These are phyloP conservation scores for Calidris pugnax DNA, from an alignment of 2,113 vertebrate genomes.

Conservation along the genomic window DNA sequence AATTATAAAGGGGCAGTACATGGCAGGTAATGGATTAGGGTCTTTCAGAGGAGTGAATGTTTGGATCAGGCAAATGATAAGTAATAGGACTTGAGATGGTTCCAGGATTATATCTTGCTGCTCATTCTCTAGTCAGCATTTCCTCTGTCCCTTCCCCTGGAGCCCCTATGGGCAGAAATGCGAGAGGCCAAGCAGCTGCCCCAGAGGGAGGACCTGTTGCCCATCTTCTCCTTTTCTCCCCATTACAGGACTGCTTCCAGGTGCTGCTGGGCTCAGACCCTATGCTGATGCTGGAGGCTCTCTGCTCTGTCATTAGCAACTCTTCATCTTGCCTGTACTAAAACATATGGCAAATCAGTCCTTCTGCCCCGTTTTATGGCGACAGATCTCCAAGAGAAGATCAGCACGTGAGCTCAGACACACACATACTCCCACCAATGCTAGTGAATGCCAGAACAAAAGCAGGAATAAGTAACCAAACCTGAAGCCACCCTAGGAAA, in stretches of 20 bases:
- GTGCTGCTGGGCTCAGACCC: not conserved
- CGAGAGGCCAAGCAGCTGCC: fast-evolving
- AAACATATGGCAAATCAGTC: not conserved
- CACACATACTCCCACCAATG: fast-evolving
- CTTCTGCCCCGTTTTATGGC: not conserved
- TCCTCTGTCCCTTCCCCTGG: not conserved
- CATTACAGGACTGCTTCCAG: not conserved
- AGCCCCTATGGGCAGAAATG: not conserved
- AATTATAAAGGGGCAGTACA: conserved; percentile 1
- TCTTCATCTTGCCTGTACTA: not conserved
- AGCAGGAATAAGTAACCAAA: not conserved
- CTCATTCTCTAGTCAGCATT: not conserved
- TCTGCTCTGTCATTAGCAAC: not conserved
- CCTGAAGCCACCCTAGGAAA: not conserved
- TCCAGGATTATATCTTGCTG: not conserved
- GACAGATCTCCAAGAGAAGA: not conserved
- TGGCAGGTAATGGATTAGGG: conserved; percentile 55
- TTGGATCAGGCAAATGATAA: not conserved
- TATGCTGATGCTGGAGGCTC: fast-evolving
- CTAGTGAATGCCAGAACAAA: not conserved
- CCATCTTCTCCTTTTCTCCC: not conserved
- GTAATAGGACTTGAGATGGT: conserved; percentile 1
- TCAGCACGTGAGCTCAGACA: not conserved
- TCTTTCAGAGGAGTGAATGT: not conserved
- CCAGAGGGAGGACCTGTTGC: not conserved